Conservation (phyloP, 2,113 vertebrate genomes). For the Lepus americanus region DNA sequence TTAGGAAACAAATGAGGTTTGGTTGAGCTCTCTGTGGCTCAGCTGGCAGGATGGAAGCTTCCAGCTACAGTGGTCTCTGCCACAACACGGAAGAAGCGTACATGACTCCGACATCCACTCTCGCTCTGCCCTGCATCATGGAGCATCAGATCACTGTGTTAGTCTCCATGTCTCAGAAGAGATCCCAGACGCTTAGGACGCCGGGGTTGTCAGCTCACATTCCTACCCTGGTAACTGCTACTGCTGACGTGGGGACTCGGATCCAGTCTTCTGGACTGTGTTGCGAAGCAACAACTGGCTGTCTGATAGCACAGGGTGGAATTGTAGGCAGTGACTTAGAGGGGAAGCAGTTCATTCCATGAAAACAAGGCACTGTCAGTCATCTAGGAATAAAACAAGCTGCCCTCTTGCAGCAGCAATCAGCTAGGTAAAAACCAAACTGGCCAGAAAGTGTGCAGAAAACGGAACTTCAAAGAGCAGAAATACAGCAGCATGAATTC, state of each 20-base stretch:
- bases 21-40: background rate
- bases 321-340: background rate
- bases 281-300: background rate
- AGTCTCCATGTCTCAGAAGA: background rate
- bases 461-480: background rate
- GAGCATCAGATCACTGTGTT: background rate
- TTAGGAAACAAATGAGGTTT: background rate
- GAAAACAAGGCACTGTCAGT: background rate
- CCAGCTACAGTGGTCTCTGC: background rate
- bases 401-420: background rate
- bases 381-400: background rate
- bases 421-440: background rate
- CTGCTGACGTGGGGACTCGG: background rate
- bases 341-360: background rate
- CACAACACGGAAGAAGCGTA: background rate
- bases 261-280: background rate
- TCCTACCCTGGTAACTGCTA: accelerated
- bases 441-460: background rate
- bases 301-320: background rate
- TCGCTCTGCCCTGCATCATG: background rate
- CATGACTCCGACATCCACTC: background rate
- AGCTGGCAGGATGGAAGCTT: background rate
- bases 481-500: background rate
- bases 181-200: background rate
- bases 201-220: background rate